These are phyloP conservation scores for Nestor notabilis DNA, from an alignment of 2,113 vertebrate species.

Conservation along the genomic window DNA sequence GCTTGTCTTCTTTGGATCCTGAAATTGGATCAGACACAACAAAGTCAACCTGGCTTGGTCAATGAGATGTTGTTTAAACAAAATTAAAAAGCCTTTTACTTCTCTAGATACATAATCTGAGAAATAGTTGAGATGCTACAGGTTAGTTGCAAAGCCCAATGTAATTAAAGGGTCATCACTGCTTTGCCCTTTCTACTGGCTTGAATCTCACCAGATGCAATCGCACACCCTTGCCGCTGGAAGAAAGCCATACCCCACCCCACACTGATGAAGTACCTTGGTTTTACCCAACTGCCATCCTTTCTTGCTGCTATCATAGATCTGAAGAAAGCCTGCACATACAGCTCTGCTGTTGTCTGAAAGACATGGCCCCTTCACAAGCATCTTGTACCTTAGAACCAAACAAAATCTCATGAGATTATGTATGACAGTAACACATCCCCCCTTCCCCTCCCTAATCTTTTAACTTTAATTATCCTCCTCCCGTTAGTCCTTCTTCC, in stretches of 20 bases:
- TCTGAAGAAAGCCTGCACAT: slow-evolving; percentile 80
- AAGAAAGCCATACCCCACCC: not conserved
- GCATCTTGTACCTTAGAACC: slow-evolving; percentile 85
- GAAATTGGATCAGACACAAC: not conserved
- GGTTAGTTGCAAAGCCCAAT: not conserved
- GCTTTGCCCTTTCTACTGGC: not conserved
- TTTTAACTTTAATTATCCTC: slow-evolving; percentile 15
- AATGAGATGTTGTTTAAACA: not conserved
- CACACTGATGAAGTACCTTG: slow-evolving; percentile 77
- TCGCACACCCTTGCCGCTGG: not conserved
- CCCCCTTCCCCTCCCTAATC: not conserved
- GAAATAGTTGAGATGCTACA: not conserved
- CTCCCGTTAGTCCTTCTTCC: not conserved
- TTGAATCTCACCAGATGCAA: not conserved
- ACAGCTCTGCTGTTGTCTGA: slow-evolving; percentile 69
- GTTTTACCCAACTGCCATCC: slow-evolving; percentile 91
- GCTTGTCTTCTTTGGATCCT: not conserved
- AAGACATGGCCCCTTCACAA: slow-evolving; percentile 69
- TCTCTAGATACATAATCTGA: not conserved
- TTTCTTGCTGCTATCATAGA: slow-evolving; percentile 74
- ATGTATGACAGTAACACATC: not conserved
- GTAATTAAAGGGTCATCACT: not conserved
- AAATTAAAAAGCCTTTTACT: not conserved
- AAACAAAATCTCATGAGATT: slow-evolving; percentile 4
- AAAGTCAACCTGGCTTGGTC: not conserved